phyloP scores from a whole-genome alignment of 2,888 invertebrate species.

The Tetheella fluctuosa region DNA sequence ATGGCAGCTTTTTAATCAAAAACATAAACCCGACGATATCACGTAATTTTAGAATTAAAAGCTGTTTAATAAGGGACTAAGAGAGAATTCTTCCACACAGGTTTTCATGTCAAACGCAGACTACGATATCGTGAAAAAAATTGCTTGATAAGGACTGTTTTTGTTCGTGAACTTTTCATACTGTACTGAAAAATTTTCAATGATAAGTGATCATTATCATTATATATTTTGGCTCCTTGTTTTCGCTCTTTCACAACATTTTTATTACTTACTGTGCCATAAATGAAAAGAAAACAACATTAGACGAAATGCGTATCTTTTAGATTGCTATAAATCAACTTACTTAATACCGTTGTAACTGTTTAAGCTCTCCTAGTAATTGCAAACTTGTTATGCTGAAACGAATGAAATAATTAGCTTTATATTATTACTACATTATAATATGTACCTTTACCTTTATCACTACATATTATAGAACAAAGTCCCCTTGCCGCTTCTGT shows the following conservation, averaged over 20 bases:
- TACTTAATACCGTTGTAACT: too few species aligned
- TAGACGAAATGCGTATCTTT: too few species aligned
- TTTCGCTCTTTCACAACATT: background rate
- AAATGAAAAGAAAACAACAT: background rate
- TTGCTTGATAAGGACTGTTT: constrained; percentile 29
- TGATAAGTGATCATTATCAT: background rate
- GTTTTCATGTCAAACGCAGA: constrained; percentile 53
- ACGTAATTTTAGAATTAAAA: constrained; percentile 38
- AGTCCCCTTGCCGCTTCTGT: too few species aligned
- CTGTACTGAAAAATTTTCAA: background rate
- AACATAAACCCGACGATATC: constrained; percentile 40
- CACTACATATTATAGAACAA: too few species aligned
- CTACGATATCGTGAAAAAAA: constrained; percentile 28
- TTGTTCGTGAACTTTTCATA: background rate
- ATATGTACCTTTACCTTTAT: too few species aligned
- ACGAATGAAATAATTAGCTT: too few species aligned
- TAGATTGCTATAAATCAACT: too few species aligned
- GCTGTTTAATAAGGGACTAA: constrained; percentile 37
- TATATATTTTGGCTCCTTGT: background rate
- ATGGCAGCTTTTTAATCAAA: constrained; percentile 52
- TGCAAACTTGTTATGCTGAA: too few species aligned
- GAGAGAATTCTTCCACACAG: constrained; percentile 22
- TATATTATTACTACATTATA: too few species aligned
- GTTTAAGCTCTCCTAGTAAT: too few species aligned
- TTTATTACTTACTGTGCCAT: background rate